A percentile compares a stretch with the other conserved stretches of the same genome.
phyloP scores from a whole-genome alignment of 2,113 vertebrate species.

The Anoura caudifer region DNA sequence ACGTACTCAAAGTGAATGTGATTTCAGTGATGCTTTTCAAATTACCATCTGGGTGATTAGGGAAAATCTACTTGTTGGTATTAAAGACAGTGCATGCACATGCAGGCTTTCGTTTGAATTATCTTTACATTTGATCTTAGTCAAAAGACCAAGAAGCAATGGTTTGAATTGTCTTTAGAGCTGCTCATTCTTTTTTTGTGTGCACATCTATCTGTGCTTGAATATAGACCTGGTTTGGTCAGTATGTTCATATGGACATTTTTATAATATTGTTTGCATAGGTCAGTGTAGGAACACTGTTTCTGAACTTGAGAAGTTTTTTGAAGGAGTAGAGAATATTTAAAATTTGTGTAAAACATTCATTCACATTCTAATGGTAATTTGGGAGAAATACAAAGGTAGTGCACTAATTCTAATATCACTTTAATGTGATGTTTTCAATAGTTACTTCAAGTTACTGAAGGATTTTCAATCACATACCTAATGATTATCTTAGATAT shows the following conservation, averaged over 20 bases:
- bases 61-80: not conserved
- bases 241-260: not conserved
- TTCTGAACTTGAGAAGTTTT: conserved; percentile 30
- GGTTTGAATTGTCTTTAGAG: not conserved
- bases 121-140: not conserved
- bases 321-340: not conserved
- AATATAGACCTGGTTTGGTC: not conserved
- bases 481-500: not conserved
- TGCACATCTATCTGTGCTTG: not conserved
- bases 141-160: not conserved
- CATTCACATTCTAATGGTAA: not conserved
- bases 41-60: not conserved
- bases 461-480: not conserved
- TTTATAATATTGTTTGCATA: not conserved
- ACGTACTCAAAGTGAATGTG: not conserved
- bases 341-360: conserved; percentile 1
- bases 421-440: not conserved
- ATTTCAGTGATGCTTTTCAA: not conserved
- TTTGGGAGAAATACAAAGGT: not conserved
- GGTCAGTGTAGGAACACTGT: not conserved
- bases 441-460: conserved; percentile 6
- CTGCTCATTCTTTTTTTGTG: not conserved
- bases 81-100: not conserved
- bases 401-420: not conserved
- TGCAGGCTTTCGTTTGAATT: not conserved